phyloP scores from a whole-genome alignment of 2,797 vertebrate species.

The Gymnopithys bicolor region DNA sequence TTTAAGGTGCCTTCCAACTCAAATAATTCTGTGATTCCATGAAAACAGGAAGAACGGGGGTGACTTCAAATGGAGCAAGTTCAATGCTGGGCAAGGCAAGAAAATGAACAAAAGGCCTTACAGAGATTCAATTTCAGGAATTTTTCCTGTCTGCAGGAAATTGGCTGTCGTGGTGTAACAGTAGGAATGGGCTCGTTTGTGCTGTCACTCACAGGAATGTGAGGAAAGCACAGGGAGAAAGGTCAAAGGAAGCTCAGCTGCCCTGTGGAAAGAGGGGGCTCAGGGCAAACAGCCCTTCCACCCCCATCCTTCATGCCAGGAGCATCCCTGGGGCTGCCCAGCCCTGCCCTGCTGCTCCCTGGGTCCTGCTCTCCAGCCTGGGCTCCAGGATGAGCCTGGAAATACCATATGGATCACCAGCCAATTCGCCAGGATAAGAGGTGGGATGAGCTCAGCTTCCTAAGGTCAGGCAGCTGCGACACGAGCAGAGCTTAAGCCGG shows the following conservation, averaged over 20 bases:
- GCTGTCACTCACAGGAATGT: rapidly evolving
- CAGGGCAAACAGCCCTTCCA: rapidly evolving
- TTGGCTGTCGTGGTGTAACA: background rate
- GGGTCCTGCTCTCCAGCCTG: background rate
- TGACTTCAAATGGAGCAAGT: background rate
- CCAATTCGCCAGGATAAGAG: background rate
- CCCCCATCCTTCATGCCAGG: background rate
- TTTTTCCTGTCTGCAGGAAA: background rate
- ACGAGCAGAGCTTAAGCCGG: conserved; percentile 24
- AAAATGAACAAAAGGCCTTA: background rate
- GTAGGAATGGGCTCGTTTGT: rapidly evolving
- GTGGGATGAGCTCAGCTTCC: conserved; percentile 54
- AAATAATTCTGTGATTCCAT: background rate
- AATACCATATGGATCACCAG: background rate
- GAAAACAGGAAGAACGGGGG: background rate
- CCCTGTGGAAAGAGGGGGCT: background rate
- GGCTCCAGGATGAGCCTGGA: background rate
- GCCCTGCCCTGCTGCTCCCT: background rate
- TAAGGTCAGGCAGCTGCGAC: conserved; percentile 36
- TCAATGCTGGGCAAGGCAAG: background rate
- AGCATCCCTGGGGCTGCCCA: background rate
- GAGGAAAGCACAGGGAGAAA: background rate
- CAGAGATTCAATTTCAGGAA: rapidly evolving
- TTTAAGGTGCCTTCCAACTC: background rate
- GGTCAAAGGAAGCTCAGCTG: rapidly evolving